These are phyloP conservation scores for Marmota flaviventris DNA, from an alignment of 2,113 vertebrate genomes.

Conservation along the genomic window DNA sequence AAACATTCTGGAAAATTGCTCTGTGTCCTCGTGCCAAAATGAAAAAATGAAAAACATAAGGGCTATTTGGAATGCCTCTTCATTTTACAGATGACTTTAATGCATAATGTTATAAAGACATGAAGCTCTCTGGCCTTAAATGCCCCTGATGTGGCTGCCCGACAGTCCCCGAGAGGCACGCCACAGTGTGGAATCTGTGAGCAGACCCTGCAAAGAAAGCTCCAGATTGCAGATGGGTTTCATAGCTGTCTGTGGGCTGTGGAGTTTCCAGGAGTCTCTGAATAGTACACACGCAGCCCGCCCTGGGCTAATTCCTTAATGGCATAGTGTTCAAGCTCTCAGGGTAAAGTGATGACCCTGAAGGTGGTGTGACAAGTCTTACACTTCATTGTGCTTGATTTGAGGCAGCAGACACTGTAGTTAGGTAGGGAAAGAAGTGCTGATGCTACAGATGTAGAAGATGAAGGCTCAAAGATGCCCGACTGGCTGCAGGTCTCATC, in stretches of 20 bases:
- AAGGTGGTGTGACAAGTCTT: background rate
- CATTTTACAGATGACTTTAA: conserved; percentile 87
- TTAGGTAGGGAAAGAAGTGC: background rate
- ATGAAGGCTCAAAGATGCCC: background rate
- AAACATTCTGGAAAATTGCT: conserved; percentile 85
- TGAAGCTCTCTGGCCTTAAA: conserved; percentile 83
- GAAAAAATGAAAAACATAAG: conserved; percentile 86
- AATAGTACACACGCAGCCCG: background rate
- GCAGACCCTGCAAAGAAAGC: background rate
- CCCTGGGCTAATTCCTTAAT: background rate
- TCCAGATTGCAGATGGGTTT: background rate
- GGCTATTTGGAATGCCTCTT: conserved; percentile 85
- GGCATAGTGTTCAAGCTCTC: background rate
- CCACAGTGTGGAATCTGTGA: background rate
- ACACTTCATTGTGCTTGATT: background rate
- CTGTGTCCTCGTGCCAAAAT: conserved; percentile 81
- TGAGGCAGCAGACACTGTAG: background rate
- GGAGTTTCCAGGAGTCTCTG: background rate
- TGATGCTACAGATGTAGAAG: background rate
- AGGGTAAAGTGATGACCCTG: background rate
- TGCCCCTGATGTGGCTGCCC: conserved; percentile 56
- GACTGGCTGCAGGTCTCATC: background rate
- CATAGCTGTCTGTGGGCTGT: background rate
- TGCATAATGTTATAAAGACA: conserved; percentile 85
- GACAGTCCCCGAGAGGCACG: background rate